Evolutionary conservation across 2,113 vertebrate genomes (phyloP), one percentile per base, ranked within the genome.

Genomic region (Lethenteron reissneri): DNA sequence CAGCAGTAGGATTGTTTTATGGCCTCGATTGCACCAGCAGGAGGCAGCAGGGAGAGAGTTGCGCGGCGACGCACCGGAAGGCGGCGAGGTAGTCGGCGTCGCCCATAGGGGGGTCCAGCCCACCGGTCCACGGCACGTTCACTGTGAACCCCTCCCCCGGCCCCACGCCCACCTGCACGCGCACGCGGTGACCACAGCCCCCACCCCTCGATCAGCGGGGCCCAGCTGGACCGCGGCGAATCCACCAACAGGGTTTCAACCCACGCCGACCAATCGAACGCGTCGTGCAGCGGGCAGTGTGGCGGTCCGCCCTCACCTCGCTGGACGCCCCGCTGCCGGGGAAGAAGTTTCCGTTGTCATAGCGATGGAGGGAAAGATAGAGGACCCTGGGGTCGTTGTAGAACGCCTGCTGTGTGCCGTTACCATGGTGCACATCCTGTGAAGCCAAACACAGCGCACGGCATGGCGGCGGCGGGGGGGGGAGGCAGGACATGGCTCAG

Each of bases 71-170:
- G 62, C 76, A 85, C 84, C 84, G 86, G 82, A 84, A 85, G 69
- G 85, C 84, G 73, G 81, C 79, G 69, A 86, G 80, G 78, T 86
- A 87, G 75, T 86, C 82, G 68, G 77, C 78, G 76, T 84, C 84
- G 71, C 83, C 84, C 82, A 84, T 82, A 74, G 83, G 84, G 76
- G 83, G 80, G 76, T 86, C 78, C 69, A 83, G 78, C 79, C 82
- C 86, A 85, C 86, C 86, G 85, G 87, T 88, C 82, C 81, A 86
- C 80, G 85, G 83, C 81, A 83, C 82, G 78, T 86, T 83, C 79
- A 83, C 79, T 76, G 84, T 83, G 76, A 79, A 84, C 56, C 82
- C 81, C 80, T 83, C 78, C 41, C 82, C 82, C 71, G 77, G 77
- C 71, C 81, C 82, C 78, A 79, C 79, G 80, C 78, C 78, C 81